phyloP scores from a whole-genome alignment of 1,140 invertebrate species.

The Venturia canescens region DNA sequence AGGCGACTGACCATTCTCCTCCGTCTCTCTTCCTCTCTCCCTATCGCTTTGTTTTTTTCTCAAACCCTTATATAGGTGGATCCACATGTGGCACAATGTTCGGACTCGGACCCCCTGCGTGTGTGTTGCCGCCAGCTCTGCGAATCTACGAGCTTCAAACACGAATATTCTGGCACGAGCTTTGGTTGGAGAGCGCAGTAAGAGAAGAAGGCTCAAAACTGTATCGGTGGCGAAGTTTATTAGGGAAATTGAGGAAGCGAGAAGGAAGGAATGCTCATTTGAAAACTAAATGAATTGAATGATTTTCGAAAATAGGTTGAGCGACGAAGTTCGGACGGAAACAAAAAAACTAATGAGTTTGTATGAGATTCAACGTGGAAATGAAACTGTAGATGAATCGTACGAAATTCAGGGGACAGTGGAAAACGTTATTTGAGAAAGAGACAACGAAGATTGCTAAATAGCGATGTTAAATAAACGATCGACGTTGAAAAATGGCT shows the following conservation, averaged over 20 bases:
- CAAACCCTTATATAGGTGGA: not conserved
- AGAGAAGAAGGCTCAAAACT: conserved; percentile 1
- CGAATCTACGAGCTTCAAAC: conserved; percentile 55
- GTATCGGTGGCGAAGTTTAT: not conserved
- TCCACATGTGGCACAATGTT: conserved; percentile 72
- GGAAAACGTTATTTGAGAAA: too few relatives aligned
- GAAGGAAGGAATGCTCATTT: too few relatives aligned
- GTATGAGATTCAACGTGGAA: too few relatives aligned
- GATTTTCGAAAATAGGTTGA: too few relatives aligned
- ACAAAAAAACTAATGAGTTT: too few relatives aligned
- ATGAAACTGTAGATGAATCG: too few relatives aligned
- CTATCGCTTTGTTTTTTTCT: not conserved
- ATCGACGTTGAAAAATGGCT: too few relatives aligned
- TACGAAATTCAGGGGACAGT: too few relatives aligned
- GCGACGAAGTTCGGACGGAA: not conserved
- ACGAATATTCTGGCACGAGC: not conserved
- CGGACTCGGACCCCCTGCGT: conserved; percentile 59
- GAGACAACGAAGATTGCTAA: too few relatives aligned
- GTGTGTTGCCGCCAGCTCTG: conserved; percentile 56
- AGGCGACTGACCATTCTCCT: conserved; percentile 69
- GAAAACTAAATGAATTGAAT: too few relatives aligned
- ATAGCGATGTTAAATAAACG: too few relatives aligned
- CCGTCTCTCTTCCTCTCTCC: conserved; percentile 4
- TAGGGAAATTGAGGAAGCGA: too few relatives aligned
- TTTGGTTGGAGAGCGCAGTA: conserved; percentile 47